A percentile compares a stretch with the other conserved stretches of the same genome.
These are phyloP conservation scores for Phylloscopus collybita DNA, from an alignment of 2,797 vertebrate species.

Conservation along the genomic window DNA sequence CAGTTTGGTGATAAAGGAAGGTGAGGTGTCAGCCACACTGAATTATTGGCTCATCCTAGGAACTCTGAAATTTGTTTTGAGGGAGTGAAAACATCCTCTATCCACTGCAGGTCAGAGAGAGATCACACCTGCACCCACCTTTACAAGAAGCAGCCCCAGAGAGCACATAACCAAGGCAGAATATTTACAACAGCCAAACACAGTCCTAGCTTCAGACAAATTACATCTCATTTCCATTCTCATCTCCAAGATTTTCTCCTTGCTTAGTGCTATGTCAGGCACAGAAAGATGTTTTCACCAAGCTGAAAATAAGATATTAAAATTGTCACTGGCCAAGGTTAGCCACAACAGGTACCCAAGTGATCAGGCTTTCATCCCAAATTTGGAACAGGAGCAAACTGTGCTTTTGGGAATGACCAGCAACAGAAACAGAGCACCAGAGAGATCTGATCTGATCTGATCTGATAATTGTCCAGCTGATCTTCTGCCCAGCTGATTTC, in stretches of 20 bases:
- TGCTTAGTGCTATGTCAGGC: neutral
- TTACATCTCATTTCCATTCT: neutral
- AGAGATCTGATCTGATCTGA: neutral
- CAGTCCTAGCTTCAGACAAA: neutral
- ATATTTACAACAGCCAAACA: neutral
- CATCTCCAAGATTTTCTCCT: neutral
- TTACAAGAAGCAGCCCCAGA: neutral
- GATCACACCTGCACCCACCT: neutral
- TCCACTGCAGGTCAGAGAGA: neutral
- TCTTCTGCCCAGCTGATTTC: neutral
- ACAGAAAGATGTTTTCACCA: neutral
- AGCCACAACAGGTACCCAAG: neutral
- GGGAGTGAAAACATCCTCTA: neutral
- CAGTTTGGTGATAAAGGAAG: neutral
- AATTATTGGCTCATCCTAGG: neutral
- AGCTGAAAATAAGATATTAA: neutral
- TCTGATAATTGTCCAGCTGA: neutral
- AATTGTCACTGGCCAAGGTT: neutral
- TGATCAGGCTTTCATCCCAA: neutral
- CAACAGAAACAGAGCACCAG: neutral
- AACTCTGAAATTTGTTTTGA: neutral
- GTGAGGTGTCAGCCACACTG: slow-evolving; percentile 7
- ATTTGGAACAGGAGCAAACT: neutral
- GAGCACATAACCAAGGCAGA: neutral
- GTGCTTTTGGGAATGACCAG: neutral